Evolutionary conservation across 2,888 invertebrate genomes (phyloP).

Genomic region (Pantelozetes paolii): DNA sequence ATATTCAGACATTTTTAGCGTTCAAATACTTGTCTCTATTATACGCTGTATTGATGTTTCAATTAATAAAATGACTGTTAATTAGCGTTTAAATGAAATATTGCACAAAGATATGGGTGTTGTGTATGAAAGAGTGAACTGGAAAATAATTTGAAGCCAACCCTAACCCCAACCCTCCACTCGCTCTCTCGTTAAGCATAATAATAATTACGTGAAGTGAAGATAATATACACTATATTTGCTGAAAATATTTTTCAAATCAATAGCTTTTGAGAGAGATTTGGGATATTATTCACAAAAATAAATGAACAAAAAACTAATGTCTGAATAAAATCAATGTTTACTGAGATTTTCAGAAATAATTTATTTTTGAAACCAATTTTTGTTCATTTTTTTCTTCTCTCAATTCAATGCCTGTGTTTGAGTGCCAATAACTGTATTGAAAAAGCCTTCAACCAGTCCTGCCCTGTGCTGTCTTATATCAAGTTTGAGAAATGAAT

Average conservation of each 20-base stretch:
- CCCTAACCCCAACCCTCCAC: too few relatives aligned
- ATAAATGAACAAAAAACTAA: constrained; percentile 2
- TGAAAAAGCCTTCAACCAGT: constrained; percentile 16
- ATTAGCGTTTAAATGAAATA: constrained; percentile 13
- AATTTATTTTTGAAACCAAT: background rate
- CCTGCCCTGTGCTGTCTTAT: constrained; percentile 19
- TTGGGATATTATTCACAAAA: constrained; percentile 1
- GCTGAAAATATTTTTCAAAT: background rate
- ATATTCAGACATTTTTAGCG: too few relatives aligned
- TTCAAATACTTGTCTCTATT: too few relatives aligned
- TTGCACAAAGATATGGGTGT: background rate
- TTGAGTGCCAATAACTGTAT: constrained; percentile 4
- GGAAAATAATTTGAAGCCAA: background rate
- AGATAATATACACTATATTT: constrained; percentile 1
- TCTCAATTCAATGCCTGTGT: background rate
- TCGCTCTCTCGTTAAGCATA: constrained; percentile 9
- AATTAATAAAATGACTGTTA: background rate
- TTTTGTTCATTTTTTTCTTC: background rate
- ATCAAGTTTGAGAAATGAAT: constrained; percentile 21
- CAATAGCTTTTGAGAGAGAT: too few relatives aligned
- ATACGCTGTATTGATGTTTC: constrained; percentile 9
- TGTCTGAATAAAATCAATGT: background rate
- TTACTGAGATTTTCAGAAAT: background rate
- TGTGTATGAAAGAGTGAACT: background rate
- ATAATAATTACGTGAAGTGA: background rate